These are phyloP conservation scores for Mus spretus DNA, from an alignment of 2,797 vertebrate species.

Conservation along the genomic window DNA sequence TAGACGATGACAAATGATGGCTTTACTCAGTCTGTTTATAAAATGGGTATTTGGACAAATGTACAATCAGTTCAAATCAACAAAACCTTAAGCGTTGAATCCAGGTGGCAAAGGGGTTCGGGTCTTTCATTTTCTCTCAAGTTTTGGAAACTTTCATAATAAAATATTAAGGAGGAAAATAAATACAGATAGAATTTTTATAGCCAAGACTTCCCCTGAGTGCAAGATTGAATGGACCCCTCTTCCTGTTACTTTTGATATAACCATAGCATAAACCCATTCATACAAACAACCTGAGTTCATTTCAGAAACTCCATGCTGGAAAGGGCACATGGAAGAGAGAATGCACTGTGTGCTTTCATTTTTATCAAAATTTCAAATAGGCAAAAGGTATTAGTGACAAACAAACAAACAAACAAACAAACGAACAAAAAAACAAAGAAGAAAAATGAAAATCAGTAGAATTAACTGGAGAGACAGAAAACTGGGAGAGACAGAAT, in stretches of 20 bases:
- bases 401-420: background rate
- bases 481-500: background rate
- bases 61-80: background rate
- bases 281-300: background rate
- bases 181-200: background rate
- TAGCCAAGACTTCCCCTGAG: background rate
- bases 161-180: background rate
- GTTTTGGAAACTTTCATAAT: background rate
- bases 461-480: background rate
- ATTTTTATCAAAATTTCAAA: slow-evolving; percentile 17
- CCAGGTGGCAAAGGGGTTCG: background rate
- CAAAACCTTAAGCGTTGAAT: slow-evolving; percentile 15
- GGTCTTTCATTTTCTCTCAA: slow-evolving; percentile 27
- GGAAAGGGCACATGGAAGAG: background rate
- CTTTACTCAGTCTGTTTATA: background rate
- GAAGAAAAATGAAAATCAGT: background rate
- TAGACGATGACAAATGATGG: background rate
- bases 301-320: background rate
- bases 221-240: background rate
- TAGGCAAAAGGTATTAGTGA: background rate
- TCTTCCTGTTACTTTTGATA: background rate
- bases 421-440: background rate
- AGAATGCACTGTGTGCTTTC: background rate
- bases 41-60: background rate
- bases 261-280: background rate